A percentile compares a stretch with the other conserved stretches of the same genome.
These are phyloP conservation scores for Brevimyrus niger DNA, from an alignment of 2,113 vertebrate species.

Conservation along the genomic window DNA sequence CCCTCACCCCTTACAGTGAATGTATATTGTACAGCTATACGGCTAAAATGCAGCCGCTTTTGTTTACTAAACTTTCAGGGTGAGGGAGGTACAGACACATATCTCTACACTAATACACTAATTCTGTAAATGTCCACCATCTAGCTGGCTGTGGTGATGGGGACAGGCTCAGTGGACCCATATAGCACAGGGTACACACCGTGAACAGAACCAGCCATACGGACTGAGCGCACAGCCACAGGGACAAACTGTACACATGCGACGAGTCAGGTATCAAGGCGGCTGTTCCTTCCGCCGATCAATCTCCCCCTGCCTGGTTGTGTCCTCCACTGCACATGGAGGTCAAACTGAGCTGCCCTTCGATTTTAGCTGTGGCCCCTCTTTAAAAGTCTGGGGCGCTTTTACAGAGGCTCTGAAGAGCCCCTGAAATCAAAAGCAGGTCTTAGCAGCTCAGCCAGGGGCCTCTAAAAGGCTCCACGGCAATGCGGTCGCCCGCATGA, in stretches of 20 bases:
- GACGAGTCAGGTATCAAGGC: background rate
- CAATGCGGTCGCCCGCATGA: constrained; percentile 65
- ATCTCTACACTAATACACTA: background rate
- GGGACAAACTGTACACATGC: background rate
- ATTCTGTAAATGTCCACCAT: background rate
- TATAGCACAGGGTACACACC: background rate
- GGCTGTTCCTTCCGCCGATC: background rate
- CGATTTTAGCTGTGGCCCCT: constrained; percentile 11
- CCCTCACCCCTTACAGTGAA: background rate
- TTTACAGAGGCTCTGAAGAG: constrained; percentile 43
- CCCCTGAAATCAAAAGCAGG: constrained; percentile 59
- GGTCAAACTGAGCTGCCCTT: background rate
- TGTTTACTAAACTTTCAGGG: background rate
- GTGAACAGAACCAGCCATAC: background rate
- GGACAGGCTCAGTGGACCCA: background rate
- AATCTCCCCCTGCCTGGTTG: background rate
- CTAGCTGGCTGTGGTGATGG: background rate
- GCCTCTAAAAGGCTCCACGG: constrained; percentile 54
- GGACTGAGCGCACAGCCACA: background rate
- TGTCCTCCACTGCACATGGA: background rate
- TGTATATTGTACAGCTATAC: background rate
- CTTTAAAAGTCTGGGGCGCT: constrained; percentile 34
- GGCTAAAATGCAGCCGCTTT: background rate
- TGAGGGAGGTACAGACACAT: background rate
- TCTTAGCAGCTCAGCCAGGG: constrained; percentile 60